Conservation (phyloP, 2,797 vertebrate genomes). For the Gymnopithys bicolor region DNA sequence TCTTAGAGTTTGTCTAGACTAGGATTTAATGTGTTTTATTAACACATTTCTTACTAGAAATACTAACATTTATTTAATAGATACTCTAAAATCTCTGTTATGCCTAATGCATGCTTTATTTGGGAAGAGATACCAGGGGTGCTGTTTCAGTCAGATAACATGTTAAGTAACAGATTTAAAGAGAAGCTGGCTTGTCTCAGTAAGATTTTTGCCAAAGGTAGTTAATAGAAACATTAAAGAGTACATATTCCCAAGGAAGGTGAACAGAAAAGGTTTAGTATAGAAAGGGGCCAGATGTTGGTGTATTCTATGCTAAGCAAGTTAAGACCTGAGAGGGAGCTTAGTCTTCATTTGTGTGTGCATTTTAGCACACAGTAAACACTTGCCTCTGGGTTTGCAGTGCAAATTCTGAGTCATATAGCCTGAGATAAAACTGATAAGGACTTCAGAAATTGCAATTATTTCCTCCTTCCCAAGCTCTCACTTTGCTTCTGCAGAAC, state of each 20-base stretch:
- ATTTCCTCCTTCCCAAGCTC: not conserved
- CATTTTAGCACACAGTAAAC: not conserved
- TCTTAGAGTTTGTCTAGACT: not conserved
- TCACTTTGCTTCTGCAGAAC: not conserved
- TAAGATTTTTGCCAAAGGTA: not conserved
- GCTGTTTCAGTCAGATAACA: not conserved
- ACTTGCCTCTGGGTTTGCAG: not conserved
- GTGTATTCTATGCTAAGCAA: not conserved
- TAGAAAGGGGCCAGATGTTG: not conserved
- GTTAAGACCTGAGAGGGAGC: not conserved
- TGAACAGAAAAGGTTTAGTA: not conserved
- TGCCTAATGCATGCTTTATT: conserved; percentile 8
- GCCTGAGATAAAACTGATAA: not conserved
- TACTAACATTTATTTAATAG: not conserved
- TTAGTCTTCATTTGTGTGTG: not conserved
- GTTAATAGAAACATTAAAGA: not conserved
- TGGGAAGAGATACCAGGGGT: not conserved
- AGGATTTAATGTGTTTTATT: not conserved
- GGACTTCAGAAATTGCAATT: not conserved
- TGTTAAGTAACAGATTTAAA: not conserved
- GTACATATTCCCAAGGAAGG: not conserved
- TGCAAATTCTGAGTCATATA: not conserved
- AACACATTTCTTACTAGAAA: not conserved
- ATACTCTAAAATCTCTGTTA: not conserved
- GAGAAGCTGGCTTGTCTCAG: not conserved